These are phyloP conservation scores for Erebia epiphron DNA, from an alignment of 2,888 invertebrate species.

Conservation along the genomic window DNA sequence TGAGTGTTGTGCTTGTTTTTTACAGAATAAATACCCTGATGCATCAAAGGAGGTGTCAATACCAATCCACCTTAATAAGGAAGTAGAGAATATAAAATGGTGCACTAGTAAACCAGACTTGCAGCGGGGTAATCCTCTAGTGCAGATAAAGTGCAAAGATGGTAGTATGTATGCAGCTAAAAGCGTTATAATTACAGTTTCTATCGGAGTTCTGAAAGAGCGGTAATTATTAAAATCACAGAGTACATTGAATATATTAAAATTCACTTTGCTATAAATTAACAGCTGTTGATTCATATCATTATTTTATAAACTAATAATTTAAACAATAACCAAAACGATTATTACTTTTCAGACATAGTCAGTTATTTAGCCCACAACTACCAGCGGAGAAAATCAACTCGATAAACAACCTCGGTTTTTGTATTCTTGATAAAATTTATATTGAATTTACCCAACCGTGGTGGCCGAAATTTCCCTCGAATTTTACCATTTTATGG, in stretches of 20 bases:
- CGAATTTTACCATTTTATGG: slow-evolving; percentile 83
- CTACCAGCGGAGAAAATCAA: slow-evolving; percentile 80
- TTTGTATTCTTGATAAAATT: slow-evolving; percentile 87
- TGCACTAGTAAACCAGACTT: slow-evolving; percentile 53
- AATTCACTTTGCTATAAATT: too few relatives aligned
- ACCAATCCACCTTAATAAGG: slow-evolving; percentile 78
- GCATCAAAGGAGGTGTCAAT: slow-evolving; percentile 65
- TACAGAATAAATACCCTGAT: slow-evolving; percentile 78
- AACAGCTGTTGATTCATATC: neutral
- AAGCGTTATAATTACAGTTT: slow-evolving; percentile 86
- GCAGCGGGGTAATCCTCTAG: slow-evolving; percentile 60
- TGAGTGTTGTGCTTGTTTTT: slow-evolving; percentile 18
- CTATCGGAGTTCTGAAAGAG: slow-evolving; percentile 87
- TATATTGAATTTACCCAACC: slow-evolving; percentile 85
- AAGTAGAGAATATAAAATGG: slow-evolving; percentile 80
- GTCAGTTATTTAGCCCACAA: slow-evolving; percentile 82
- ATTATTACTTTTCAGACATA: slow-evolving; percentile 59
- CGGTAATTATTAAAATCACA: slow-evolving; percentile 56
- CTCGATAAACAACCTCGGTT: slow-evolving; percentile 84
- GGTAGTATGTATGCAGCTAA: slow-evolving; percentile 81
- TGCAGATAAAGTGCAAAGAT: slow-evolving; percentile 81
- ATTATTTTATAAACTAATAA: too few relatives aligned
- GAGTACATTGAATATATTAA: too few relatives aligned
- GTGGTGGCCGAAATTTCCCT: slow-evolving; percentile 84
- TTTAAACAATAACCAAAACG: neutral